Evolutionary conservation across 2,888 invertebrate species (phyloP).

Genomic region (Tenthredo mesomela): DNA sequence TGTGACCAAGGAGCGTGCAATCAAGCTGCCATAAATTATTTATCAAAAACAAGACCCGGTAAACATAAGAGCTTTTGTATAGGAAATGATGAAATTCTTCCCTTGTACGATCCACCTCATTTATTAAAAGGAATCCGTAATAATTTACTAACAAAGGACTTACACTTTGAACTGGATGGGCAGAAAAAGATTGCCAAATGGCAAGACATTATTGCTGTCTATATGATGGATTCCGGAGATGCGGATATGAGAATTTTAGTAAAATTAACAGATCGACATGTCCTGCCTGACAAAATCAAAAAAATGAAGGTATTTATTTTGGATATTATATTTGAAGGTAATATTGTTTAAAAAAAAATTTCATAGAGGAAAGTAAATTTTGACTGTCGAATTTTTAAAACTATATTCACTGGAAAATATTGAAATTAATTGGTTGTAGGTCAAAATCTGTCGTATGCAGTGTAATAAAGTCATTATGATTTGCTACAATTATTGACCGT

Average conservation of each 20-base stretch:
- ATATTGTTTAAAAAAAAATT: neutral
- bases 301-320: conserved; percentile 25
- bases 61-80: neutral
- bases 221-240: conserved; percentile 28
- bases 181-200: neutral
- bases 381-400: neutral
- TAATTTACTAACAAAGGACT: conserved; percentile 53
- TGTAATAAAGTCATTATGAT: neutral
- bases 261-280: neutral
- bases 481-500: neutral
- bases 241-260: conserved; percentile 13
- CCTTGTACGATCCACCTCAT: conserved; percentile 48
- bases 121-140: conserved; percentile 58
- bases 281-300: conserved; percentile 15
- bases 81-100: conserved; percentile 15
- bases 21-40: conserved; percentile 26
- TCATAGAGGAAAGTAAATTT: neutral
- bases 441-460: neutral
- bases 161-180: conserved; percentile 48
- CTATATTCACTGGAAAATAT: neutral
- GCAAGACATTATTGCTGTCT: conserved; percentile 13
- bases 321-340: neutral
- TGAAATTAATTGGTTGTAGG: neutral
- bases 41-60: neutral
- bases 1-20: conserved; percentile 61